Percentiles rank a stretch among this genome's conserved stretches.
Evolutionary conservation across 2,797 vertebrate species (phyloP).

Genomic region (Thunnus albacares): DNA sequence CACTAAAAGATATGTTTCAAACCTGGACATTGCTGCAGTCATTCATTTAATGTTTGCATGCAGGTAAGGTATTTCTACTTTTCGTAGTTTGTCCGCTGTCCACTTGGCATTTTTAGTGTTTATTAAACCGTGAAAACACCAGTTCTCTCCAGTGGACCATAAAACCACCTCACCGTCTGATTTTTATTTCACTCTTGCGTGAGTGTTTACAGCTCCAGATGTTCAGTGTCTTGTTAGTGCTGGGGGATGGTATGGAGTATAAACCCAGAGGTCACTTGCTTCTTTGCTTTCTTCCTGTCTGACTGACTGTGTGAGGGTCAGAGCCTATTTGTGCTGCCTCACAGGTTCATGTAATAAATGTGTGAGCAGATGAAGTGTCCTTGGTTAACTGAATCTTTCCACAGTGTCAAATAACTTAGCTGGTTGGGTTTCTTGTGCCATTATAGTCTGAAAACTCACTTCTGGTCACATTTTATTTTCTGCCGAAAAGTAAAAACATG

Average conservation of each 20-base stretch:
- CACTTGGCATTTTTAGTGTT: background rate
- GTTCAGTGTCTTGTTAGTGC: constrained; percentile 21
- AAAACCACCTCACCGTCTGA: constrained; percentile 4
- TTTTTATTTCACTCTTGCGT: background rate
- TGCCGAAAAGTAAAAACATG: background rate
- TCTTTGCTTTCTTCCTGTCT: constrained; percentile 23
- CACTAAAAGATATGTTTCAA: no score
- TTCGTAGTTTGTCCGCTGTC: background rate
- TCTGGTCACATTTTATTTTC: background rate
- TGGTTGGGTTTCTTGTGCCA: constrained; percentile 6
- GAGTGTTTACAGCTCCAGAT: constrained; percentile 12
- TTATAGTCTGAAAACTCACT: background rate
- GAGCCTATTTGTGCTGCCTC: constrained; percentile 48
- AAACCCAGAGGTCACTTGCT: constrained; percentile 25
- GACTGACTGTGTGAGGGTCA: constrained; percentile 37
- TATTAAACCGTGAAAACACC: constrained; percentile 9
- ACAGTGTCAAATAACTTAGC: constrained; percentile 21
- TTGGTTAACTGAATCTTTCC: constrained; percentile 22
- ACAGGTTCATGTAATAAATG: constrained; percentile 41
- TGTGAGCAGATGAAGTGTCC: constrained; percentile 27
- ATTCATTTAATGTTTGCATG: background rate
- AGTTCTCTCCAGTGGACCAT: background rate
- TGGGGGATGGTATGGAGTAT: background rate
- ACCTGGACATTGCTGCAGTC: no score
- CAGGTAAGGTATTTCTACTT: background rate